Base-by-base conservation (phyloP, 2,888 invertebrate genomes). In the Phasia obesa region DNA sequence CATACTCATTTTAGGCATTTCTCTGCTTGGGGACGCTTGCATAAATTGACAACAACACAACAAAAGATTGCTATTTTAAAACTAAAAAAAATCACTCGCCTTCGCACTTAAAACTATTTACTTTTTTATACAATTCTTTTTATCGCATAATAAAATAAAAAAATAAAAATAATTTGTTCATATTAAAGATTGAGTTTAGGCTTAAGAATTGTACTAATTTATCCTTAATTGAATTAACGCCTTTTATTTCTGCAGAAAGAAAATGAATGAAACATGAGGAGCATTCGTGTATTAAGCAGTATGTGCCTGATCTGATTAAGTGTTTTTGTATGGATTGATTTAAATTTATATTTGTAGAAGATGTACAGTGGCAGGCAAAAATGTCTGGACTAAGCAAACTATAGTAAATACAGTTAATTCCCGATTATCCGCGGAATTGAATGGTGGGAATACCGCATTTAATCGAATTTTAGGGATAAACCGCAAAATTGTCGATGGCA, bases 221-320 rank as follows among this genome's bases (percentile, higher is more conserved):
- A 53, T 79, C 65, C 75, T 71, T 83, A 83, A 83, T 79, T 83
- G 79, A 83, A 83, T 83, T 83, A 79, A 83, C 79, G 79, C 75
- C 71, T 79, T 79, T 71, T 65, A 35, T 42, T 9, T 49, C 17
- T 1, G 19, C 9, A 17, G 3, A 64, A 47, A 19, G 15, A 31
- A 21, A 47, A n/a, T 5, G 9, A 49, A 47, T 0, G 35, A 17
- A 42, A 13, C 15, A 21, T 31, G 5, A 15, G 31, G 5, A 15
- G 31, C 13, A 6, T 69, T 25, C 4, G 21, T 44, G 25, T 21
- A 19, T 44, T 31, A 15, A 25, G 6, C 42, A 44, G 44, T 47
- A 69, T 27, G 51, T 53, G 67, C 7, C 42, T 53, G 67, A 67
- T 69, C 27, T 57, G 69, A 57, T 57, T 31, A 44, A 69, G 31